phyloP scores from a whole-genome alignment of 2,113 vertebrate genomes.

The Hassar affinis region DNA sequence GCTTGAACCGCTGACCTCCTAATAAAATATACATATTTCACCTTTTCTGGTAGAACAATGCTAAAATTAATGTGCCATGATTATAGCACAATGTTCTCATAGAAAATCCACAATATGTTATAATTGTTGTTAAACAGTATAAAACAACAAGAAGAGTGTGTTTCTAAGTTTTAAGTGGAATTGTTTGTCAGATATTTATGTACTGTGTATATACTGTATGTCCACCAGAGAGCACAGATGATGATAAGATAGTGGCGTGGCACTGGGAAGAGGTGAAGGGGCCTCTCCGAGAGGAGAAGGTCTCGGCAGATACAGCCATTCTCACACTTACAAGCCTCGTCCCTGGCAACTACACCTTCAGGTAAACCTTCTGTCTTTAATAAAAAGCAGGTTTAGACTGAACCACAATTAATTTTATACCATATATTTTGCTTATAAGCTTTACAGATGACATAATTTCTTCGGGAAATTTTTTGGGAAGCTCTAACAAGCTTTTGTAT shows the following conservation, averaged over 20 bases:
- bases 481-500: not conserved
- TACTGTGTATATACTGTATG: not conserved
- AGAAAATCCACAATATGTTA: not conserved
- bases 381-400: not conserved
- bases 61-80: not conserved
- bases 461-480: not conserved
- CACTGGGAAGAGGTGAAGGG: constrained; percentile 97
- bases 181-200: not conserved
- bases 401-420: not conserved
- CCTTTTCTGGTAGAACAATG: not conserved
- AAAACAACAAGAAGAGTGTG: not conserved
- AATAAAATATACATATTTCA: not conserved
- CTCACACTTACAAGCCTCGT: constrained; percentile 89
- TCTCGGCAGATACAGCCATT: constrained; percentile 82
- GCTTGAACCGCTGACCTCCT: not conserved
- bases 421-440: not conserved
- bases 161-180: not conserved
- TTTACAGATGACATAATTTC: not conserved
- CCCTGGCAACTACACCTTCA: constrained; percentile 96
- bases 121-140: not conserved
- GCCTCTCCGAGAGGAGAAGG: constrained; percentile 90
- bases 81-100: not conserved
- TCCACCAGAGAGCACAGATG: constrained; percentile 89
- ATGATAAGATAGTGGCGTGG: constrained; percentile 89
- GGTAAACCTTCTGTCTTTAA: constrained; percentile 63